A percentile compares a stretch with the other conserved stretches of the same genome.
Evolutionary conservation across 2,797 vertebrate species (phyloP).

Genomic region (Sardinella longiceps): DNA sequence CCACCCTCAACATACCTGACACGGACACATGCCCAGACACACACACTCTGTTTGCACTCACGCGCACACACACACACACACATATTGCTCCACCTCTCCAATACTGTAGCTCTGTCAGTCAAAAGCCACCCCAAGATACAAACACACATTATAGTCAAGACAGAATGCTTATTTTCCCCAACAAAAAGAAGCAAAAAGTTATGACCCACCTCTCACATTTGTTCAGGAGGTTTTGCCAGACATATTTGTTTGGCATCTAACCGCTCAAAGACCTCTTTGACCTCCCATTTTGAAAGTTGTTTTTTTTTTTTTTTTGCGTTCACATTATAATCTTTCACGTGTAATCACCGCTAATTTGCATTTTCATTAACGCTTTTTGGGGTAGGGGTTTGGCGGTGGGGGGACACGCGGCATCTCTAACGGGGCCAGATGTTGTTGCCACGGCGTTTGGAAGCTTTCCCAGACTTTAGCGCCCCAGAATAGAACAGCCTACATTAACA

Average conservation of each 20-base stretch:
- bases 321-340: constrained; percentile 5
- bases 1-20: background rate
- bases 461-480: constrained; percentile 22
- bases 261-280: background rate
- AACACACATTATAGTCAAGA: background rate
- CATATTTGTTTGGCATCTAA: background rate
- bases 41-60: background rate
- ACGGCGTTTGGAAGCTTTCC: constrained; percentile 31
- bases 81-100: background rate
- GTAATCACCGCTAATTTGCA: constrained; percentile 7
- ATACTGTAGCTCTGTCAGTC: background rate
- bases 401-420: constrained; percentile 20
- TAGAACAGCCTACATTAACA: constrained; percentile 26
- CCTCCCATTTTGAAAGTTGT: background rate
- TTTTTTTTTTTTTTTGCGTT: background rate
- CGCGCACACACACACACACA: constrained; percentile 4
- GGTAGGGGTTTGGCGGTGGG: background rate
- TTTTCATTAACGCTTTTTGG: constrained; percentile 14
- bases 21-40: background rate
- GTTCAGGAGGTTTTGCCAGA: background rate
- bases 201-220: background rate
- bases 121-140: background rate
- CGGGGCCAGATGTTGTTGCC: constrained; percentile 28
- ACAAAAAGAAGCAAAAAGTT: background rate
- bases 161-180: background rate